Conservation (phyloP, 2,888 invertebrate species). For the Meganola albula region DNA sequence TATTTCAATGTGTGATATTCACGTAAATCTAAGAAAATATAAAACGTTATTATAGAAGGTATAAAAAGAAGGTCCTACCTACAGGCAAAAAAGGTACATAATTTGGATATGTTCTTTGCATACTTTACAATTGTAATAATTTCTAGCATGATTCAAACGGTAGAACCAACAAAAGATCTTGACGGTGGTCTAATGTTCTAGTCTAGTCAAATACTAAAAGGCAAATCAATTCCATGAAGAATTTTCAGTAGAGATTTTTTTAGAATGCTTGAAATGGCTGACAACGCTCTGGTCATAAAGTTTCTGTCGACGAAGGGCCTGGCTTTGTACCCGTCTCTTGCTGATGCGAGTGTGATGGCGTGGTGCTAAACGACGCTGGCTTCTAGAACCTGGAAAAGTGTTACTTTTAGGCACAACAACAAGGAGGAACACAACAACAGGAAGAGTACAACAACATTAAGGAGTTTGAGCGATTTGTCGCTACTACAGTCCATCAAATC, state of each 20-base stretch:
- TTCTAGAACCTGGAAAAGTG: constrained; percentile 20
- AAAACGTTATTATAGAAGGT: no score
- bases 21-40: no score
- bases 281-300: constrained; percentile 49
- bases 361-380: constrained; percentile 35
- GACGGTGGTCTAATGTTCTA: neutral
- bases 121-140: neutral
- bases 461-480: neutral
- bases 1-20: no score
- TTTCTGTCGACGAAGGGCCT: constrained; percentile 46
- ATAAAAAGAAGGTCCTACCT: no score
- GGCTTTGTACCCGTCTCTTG: constrained; percentile 44
- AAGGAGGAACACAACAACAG: no score
- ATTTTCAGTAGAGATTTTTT: constrained; percentile 13
- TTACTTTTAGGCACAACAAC: neutral
- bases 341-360: constrained; percentile 35
- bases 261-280: constrained; percentile 48
- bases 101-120: neutral
- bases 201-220: neutral
- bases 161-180: neutral
- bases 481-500: neutral
- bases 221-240: neutral
- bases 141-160: neutral
- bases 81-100: no score
- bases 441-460: neutral